Conservation (phyloP, 2,797 vertebrate genomes). For the Microchirus variegatus region DNA sequence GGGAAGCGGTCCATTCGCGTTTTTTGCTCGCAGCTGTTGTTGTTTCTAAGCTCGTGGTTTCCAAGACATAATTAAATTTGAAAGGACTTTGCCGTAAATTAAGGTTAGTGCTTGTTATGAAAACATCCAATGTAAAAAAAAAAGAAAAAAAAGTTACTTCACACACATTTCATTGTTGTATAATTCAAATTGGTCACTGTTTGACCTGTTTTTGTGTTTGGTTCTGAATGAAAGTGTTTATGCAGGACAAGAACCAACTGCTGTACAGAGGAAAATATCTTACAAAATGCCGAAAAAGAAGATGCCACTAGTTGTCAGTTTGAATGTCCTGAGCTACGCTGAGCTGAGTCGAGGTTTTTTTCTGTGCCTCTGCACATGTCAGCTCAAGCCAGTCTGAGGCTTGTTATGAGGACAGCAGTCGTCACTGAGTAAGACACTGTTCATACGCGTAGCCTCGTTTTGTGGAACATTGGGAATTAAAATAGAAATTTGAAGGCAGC, state of each 20-base stretch:
- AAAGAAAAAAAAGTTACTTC: background rate
- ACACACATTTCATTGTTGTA: background rate
- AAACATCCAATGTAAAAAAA: constrained; percentile 24
- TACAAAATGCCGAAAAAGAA: constrained; percentile 30
- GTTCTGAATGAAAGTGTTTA: background rate
- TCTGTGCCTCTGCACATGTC: constrained; percentile 35
- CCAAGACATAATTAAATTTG: constrained; percentile 60
- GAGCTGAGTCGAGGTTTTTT: constrained; percentile 21
- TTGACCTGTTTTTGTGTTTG: background rate
- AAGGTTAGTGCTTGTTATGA: constrained; percentile 45
- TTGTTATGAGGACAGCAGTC: constrained; percentile 20
- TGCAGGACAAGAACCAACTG: background rate
- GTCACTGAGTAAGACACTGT: constrained; percentile 7
- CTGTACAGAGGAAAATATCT: constrained; percentile 5
- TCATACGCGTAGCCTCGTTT: constrained; percentile 3
- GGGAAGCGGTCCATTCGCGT: constrained; percentile 28
- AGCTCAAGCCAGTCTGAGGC: constrained; percentile 12
- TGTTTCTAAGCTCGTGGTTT: constrained; percentile 47
- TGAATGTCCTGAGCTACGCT: constrained; percentile 43
- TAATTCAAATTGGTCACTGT: background rate
- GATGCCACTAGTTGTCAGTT: constrained; percentile 46
- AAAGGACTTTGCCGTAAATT: constrained; percentile 28
- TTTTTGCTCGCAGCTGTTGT: constrained; percentile 54
- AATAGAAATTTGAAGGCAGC: background rate
- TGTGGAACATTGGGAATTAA: constrained; percentile 5